Percentiles rank a stretch among this genome's conserved stretches.
Evolutionary conservation across 1,140 invertebrate species (phyloP).

Genomic region (Atta cephalotes): DNA sequence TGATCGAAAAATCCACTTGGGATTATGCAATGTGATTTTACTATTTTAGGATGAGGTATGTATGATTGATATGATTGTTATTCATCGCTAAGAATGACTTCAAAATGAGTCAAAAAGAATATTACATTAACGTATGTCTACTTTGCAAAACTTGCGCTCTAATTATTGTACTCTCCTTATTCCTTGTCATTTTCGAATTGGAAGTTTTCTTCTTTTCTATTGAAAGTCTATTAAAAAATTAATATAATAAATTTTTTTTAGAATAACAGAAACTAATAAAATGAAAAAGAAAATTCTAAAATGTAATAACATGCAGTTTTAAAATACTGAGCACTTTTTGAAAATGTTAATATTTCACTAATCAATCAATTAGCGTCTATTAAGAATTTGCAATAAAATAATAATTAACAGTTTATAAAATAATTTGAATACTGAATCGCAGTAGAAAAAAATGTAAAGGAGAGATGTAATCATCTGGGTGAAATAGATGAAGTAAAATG

Average conservation of each 20-base stretch:
- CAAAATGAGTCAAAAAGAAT: no score
- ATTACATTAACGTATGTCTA: no score
- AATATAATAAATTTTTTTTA: background rate
- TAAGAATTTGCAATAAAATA: background rate
- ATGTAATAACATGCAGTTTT: background rate
- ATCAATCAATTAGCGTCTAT: background rate
- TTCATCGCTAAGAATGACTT: no score
- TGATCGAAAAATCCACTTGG: no score
- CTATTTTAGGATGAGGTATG: no score
- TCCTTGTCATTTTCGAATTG: no score
- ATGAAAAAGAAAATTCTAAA: background rate
- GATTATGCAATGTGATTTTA: no score
- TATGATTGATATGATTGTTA: no score
- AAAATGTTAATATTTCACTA: background rate
- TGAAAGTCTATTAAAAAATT: background rate
- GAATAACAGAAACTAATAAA: background rate
- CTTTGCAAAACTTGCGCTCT: no score
- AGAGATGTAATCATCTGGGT: background rate
- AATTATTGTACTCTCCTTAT: no score
- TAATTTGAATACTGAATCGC: background rate
- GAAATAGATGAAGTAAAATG: constrained; percentile 1
- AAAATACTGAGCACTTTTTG: background rate
- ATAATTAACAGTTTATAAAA: background rate
- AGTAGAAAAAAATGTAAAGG: background rate
- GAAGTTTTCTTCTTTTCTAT: no score